Conservation (phyloP, 2,797 vertebrate genomes). For the Alosa sapidissima region DNA sequence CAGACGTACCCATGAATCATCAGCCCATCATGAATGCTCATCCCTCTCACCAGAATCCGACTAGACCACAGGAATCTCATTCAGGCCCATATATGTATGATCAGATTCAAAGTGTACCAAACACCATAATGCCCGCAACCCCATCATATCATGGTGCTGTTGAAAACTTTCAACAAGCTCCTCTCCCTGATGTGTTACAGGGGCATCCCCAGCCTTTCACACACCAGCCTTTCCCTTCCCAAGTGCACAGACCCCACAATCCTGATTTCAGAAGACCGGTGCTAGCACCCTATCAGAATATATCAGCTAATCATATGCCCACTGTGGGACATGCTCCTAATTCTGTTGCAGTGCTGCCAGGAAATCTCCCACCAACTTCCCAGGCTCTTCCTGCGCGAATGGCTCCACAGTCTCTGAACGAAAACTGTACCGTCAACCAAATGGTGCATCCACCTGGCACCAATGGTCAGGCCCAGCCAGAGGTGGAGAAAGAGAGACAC, state of each 20-base stretch:
- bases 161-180: slow-evolving; percentile 49
- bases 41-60: slow-evolving; percentile 43
- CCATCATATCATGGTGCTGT: slow-evolving; percentile 58
- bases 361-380: slow-evolving; percentile 54
- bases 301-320: slow-evolving; percentile 50
- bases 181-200: slow-evolving; percentile 50
- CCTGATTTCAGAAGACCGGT: slow-evolving; percentile 46
- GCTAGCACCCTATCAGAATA: slow-evolving; percentile 42
- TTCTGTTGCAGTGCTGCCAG: slow-evolving; percentile 40
- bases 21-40: slow-evolving; percentile 50
- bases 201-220: slow-evolving; percentile 38
- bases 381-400: slow-evolving; percentile 61
- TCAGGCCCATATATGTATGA: slow-evolving; percentile 50
- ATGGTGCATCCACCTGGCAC: slow-evolving; percentile 35
- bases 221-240: slow-evolving; percentile 23
- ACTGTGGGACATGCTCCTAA: slow-evolving; percentile 43
- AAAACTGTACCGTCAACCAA: slow-evolving; percentile 53
- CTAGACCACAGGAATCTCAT: slow-evolving; percentile 36
- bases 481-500: slow-evolving; percentile 75
- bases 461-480: slow-evolving; percentile 31
- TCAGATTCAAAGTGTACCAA: slow-evolving; percentile 44
- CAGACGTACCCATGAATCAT: slow-evolving; percentile 57
- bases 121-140: slow-evolving; percentile 45
- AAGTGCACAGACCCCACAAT: slow-evolving; percentile 52
- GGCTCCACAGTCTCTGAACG: slow-evolving; percentile 50